Conservation (phyloP, 2,797 vertebrate genomes). For the Orestias chungarensis region DNA sequence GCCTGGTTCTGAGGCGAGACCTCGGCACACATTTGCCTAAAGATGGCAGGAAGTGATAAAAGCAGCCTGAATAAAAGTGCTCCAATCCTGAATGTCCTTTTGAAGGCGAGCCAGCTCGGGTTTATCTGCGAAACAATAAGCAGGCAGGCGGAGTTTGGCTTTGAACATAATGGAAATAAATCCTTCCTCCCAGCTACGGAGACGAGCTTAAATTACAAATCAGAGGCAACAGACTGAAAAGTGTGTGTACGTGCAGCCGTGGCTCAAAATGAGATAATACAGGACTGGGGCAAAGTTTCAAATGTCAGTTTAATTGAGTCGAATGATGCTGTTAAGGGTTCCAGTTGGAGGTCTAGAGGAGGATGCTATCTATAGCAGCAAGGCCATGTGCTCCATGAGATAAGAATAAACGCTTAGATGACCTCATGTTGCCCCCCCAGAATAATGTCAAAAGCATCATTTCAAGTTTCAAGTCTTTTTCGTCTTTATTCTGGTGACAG, state of each 20-base stretch:
- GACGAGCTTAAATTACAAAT: constrained; percentile 49
- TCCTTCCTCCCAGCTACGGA: constrained; percentile 46
- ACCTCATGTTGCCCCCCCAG: constrained; percentile 23
- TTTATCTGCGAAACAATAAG: constrained; percentile 54
- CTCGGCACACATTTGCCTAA: constrained; percentile 38
- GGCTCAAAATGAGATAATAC: constrained; percentile 57
- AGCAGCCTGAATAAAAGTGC: constrained; percentile 34
- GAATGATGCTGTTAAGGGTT: constrained; percentile 56
- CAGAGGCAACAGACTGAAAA: constrained; percentile 54
- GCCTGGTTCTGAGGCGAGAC: constrained; percentile 17
- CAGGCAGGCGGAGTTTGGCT: constrained; percentile 43
- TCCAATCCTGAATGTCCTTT: constrained; percentile 37
- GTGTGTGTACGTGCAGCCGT: constrained; percentile 46
- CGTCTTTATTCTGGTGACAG: neutral
- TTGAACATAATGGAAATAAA: constrained; percentile 59
- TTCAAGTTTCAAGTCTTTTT: neutral
- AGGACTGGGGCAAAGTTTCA: constrained; percentile 60
- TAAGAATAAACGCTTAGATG: constrained; percentile 25
- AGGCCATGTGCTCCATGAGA: constrained; percentile 41
- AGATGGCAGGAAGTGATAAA: constrained; percentile 36
- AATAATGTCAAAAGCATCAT: too few relatives aligned
- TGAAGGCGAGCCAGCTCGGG: constrained; percentile 32
- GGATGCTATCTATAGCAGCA: constrained; percentile 39
- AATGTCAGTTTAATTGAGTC: constrained; percentile 71
- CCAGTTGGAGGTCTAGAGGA: constrained; percentile 34